A percentile compares a stretch with the other conserved stretches of the same genome.
Conservation (phyloP, 2,113 vertebrate genomes). For the Zootoca vivipara region DNA sequence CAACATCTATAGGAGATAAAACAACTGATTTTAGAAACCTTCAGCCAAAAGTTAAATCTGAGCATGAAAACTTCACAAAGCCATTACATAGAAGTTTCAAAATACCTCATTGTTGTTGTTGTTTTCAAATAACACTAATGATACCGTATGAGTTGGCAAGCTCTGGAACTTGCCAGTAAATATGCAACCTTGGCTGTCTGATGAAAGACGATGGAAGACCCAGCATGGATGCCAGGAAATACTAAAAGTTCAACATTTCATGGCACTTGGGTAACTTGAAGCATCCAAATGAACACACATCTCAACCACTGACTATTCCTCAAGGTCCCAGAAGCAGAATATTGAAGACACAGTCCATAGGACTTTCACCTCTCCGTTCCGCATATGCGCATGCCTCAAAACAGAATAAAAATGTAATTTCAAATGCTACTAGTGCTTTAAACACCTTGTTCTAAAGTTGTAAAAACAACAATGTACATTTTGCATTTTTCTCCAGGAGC, state of each 20-base stretch:
- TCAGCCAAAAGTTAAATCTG: constrained; percentile 34
- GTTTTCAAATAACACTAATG: constrained; percentile 52
- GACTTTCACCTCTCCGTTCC: neutral
- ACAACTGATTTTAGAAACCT: constrained; percentile 14
- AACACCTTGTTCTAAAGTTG: neutral
- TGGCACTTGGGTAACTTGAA: neutral
- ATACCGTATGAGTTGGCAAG: constrained; percentile 49
- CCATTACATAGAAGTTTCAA: constrained; percentile 56
- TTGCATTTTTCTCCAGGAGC: neutral
- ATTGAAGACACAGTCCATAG: neutral
- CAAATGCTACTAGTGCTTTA: neutral
- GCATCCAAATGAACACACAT: neutral
- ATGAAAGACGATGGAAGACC: neutral
- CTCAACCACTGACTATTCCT: neutral
- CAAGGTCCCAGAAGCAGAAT: neutral
- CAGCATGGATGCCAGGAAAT: neutral
- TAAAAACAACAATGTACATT: neutral
- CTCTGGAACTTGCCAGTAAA: constrained; percentile 26
- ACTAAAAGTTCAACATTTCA: neutral
- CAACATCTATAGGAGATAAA: constrained; percentile 21
- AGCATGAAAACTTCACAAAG: constrained; percentile 46
- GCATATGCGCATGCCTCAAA: neutral
- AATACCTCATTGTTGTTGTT: constrained; percentile 50
- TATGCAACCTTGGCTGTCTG: neutral
- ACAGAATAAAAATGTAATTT: neutral